Conservation (phyloP, 2,888 invertebrate genomes). For the Blastobasis adustella region DNA sequence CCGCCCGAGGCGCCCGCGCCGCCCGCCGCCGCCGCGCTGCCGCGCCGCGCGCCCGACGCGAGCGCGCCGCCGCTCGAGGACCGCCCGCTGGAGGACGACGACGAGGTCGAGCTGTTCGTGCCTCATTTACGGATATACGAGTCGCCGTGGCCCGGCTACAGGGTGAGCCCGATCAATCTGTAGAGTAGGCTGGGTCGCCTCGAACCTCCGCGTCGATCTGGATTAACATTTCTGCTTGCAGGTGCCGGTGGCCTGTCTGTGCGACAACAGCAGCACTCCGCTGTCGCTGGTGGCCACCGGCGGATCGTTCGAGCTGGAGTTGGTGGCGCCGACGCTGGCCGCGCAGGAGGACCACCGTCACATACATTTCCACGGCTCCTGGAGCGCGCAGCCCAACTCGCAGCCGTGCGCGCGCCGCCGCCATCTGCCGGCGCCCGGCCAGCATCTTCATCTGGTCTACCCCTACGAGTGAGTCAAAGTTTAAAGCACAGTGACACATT, state of each 20-base stretch:
- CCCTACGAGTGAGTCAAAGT: conserved; percentile 41
- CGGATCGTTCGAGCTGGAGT: conserved; percentile 81
- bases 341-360: conserved; percentile 88
- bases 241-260: conserved; percentile 84
- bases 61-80: conserved; percentile 5
- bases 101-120: conserved; percentile 56
- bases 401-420: conserved; percentile 30
- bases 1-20: conserved; percentile 14
- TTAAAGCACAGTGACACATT: too few relatives aligned
- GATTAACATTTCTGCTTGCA: conserved; percentile 10
- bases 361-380: conserved; percentile 84
- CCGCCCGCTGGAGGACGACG: conserved; percentile 24
- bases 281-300: conserved; percentile 36
- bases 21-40: conserved; percentile 15
- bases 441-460: conserved; percentile 42
- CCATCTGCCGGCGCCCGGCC: conserved; percentile 42
- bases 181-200: not conserved
- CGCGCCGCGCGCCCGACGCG: conserved; percentile 2
- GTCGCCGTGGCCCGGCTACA: conserved; percentile 81
- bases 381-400: conserved; percentile 20
- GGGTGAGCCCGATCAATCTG: conserved; percentile 34
- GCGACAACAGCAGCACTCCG: conserved; percentile 78
- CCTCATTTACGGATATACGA: conserved; percentile 78
- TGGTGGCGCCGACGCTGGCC: conserved; percentile 82
- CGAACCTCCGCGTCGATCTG: too few relatives aligned